Conservation (phyloP, 2,888 invertebrate species). For the Synanthedon vespiformis region DNA sequence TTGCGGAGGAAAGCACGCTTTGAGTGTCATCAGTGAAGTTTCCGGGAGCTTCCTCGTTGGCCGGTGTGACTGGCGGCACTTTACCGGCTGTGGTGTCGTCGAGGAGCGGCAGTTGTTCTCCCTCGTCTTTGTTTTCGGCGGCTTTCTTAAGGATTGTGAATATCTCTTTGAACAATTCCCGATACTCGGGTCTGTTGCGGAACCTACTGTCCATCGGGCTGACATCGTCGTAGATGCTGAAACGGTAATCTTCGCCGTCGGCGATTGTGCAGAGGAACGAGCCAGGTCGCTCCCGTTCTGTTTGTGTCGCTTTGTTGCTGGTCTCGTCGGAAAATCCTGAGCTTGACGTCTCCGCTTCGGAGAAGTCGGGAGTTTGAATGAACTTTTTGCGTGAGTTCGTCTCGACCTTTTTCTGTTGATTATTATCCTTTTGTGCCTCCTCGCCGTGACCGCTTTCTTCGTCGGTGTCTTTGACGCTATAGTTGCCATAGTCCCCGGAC, state of each 20-base stretch:
- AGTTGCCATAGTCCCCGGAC: slow-evolving; percentile 78
- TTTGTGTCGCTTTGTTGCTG: slow-evolving; percentile 85
- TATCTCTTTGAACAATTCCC: slow-evolving; percentile 85
- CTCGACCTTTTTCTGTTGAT: slow-evolving; percentile 54
- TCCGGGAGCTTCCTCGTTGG: slow-evolving; percentile 73
- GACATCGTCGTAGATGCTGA: slow-evolving; percentile 85
- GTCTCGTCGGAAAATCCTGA: slow-evolving; percentile 89
- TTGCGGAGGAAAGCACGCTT: slow-evolving; percentile 80
- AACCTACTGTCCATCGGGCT: slow-evolving; percentile 85
- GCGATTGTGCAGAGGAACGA: slow-evolving; percentile 87
- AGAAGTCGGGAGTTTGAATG: slow-evolving; percentile 85
- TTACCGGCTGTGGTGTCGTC: slow-evolving; percentile 73
- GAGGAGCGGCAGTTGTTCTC: slow-evolving; percentile 78
- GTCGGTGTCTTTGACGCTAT: slow-evolving; percentile 74
- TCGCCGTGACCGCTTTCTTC: slow-evolving; percentile 74
- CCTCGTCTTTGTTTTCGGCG: slow-evolving; percentile 85
- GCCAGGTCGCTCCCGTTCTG: slow-evolving; percentile 81
- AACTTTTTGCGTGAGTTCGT: slow-evolving; percentile 63
- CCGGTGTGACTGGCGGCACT: slow-evolving; percentile 78
- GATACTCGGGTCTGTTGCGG: slow-evolving; percentile 84
- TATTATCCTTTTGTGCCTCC: slow-evolving; percentile 60
- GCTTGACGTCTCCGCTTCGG: slow-evolving; percentile 87
- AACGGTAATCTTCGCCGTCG: slow-evolving; percentile 87
- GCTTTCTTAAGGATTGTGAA: slow-evolving; percentile 86
- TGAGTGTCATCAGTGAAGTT: slow-evolving; percentile 79